phyloP scores from a whole-genome alignment of 2,113 vertebrate genomes.

The Tupaia chinensis region DNA sequence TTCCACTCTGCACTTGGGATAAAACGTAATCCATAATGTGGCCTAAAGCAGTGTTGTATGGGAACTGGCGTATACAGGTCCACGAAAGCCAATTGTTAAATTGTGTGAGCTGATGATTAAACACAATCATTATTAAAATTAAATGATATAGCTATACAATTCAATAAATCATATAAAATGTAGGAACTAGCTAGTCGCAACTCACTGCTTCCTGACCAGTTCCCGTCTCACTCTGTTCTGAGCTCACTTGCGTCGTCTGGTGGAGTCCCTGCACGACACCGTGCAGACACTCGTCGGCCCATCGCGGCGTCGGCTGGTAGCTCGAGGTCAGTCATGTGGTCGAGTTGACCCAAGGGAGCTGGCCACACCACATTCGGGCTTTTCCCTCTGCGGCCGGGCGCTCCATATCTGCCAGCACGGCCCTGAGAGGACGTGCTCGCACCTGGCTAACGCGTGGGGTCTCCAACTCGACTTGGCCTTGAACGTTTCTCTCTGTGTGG shows the following conservation, averaged over 20 bases:
- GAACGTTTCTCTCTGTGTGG: background rate
- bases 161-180: constrained; percentile 19
- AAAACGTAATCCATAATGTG: background rate
- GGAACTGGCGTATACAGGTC: background rate
- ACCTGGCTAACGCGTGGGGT: background rate
- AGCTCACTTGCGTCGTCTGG: background rate
- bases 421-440: background rate
- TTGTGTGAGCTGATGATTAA: background rate
- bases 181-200: background rate
- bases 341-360: background rate
- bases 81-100: background rate
- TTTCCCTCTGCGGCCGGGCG: background rate
- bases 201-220: background rate
- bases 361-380: background rate
- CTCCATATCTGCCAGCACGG: background rate
- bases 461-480: background rate
- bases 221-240: background rate
- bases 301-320: background rate
- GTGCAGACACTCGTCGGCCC: background rate
- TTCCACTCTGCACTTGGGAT: constrained; percentile 19
- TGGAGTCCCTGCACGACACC: background rate
- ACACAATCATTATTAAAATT: background rate
- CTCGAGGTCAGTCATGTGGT: background rate
- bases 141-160: background rate
- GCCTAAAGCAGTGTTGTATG: background rate